Base-by-base conservation (phyloP, 1,140 invertebrate genomes). In the Drosophila sucinea region DNA sequence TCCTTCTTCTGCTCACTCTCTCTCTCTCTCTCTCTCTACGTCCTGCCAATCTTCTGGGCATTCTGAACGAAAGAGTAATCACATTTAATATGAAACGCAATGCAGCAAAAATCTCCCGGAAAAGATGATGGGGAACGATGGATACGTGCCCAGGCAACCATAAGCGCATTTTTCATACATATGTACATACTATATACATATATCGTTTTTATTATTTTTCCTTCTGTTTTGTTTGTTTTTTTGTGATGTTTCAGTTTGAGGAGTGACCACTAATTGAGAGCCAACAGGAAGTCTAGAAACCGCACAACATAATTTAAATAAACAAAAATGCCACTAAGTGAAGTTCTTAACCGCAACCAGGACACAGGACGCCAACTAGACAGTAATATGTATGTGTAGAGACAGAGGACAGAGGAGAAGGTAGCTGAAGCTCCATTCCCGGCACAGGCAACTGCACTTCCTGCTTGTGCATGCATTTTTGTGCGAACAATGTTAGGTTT, bases 71-170 rank as follows among this genome's bases (percentile, higher is more conserved):
- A 76, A 55, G 73, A 87, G 84, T 87, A 87, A 87, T 87, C 84
- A 87, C 84, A 87, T 87, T 87, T 89, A 87, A 87, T 89, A 87
- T 87, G 84, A 87, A 87, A 87, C 84, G 84, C 83, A 87, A 70
- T 87, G 83, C 83, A 87, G 80, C 83, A 89, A 83, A 82, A 79
- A 77, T 70, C 60, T 58, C 17, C 56, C 62, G 69, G 74, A 68
- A 77, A 77, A 77, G 73, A 77, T 77, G 62, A 57, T 74, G 75
- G 27, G 70, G 55, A 57, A 71, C 63, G 67, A 70, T 51, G 38
- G 61, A 29, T 63, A 63, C 61, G 61, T 63, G 61, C 41, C 40
- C 38, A 27, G 38, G 62, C 41, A 64, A 47, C 41, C 62, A 64
- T 54, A 64, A 58, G 56, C 56, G 56, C 56, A 58, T 58, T 35